A percentile compares a stretch with the other conserved stretches of the same genome.
Evolutionary conservation across 2,797 vertebrate species (phyloP).

Genomic region (Argya squamiceps): DNA sequence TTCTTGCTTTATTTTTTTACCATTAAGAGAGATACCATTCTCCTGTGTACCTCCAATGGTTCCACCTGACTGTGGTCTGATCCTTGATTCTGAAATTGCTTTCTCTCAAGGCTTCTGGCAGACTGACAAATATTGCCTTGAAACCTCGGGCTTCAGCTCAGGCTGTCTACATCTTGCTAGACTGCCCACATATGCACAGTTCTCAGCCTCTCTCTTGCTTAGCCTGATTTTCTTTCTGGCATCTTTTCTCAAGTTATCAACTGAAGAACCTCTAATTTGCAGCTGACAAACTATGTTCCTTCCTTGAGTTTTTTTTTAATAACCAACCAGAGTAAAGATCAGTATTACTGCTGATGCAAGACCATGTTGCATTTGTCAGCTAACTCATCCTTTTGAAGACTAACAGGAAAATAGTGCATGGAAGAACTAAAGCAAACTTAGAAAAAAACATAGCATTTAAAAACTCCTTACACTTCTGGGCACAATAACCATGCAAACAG

Average conservation of each 20-base stretch:
- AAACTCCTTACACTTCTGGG: neutral
- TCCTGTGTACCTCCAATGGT: neutral
- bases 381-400: neutral
- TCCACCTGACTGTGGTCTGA: neutral
- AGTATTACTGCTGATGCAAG: neutral
- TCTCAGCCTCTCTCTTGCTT: neutral
- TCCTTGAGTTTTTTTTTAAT: neutral
- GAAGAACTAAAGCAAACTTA: neutral
- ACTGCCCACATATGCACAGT: neutral
- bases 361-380: neutral
- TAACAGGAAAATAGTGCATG: neutral
- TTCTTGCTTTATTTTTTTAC: neutral
- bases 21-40: neutral
- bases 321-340: neutral
- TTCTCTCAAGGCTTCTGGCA: neutral
- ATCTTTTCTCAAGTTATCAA: neutral
- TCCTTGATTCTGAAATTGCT: neutral
- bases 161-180: neutral
- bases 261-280: neutral
- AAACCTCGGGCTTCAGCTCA: neutral
- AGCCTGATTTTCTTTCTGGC: neutral
- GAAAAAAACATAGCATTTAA: neutral
- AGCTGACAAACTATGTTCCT: neutral
- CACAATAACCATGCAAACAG: neutral
- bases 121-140: neutral